Base-by-base conservation (phyloP, 2,888 invertebrate species). In the Sminthurinus aureus region DNA sequence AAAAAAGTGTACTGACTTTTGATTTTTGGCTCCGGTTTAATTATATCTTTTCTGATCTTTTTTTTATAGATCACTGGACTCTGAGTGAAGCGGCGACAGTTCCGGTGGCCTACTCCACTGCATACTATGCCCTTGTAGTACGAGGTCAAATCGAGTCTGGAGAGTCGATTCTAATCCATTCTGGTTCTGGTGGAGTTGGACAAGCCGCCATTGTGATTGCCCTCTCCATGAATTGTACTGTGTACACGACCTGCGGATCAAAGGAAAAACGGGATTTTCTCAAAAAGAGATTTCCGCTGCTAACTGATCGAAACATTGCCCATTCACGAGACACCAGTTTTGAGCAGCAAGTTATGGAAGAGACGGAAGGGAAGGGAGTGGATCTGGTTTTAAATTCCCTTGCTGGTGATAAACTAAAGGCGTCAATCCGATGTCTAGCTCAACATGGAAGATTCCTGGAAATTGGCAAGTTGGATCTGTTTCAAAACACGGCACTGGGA, bases 201-300 rank as follows among this genome's bases (percentile, higher is more conserved):
- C 98, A 98, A 92, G 98, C 99, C 0, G 98, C 98, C 86, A 98
- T 99, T 89, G 93, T 96, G 24, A 95, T 99, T 89, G 98, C 98
- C 81, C 92, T 99, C 79, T 94, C 94, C 90, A 93, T 95, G 91
- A 97, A 97, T 79, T 95, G 98, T 91, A 93, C 93, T 81, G 98
- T 98, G 9, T 97, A 93, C 91, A 96, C 98, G 18, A 99, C 98
- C 0, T 97, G 98, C 79, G 96, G 96, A 85, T 95, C 96, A 84
- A 91, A 93, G 88, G 95, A 96, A 86, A 98, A 98, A 91, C 93
- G 95, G 85, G 94, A 95, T 83, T 98, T 96, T 92, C 92, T 99
- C 86, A 95, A 95, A 90, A 93, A 94, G 89, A 93, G 94, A 64
- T 99, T 98, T 93, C 98, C 98, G 0, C 91, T 92, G 88, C 89